Percentiles rank a stretch among this genome's conserved stretches.
These are phyloP conservation scores for Aromia moschata DNA, from an alignment of 2,888 invertebrate species.

Conservation along the genomic window DNA sequence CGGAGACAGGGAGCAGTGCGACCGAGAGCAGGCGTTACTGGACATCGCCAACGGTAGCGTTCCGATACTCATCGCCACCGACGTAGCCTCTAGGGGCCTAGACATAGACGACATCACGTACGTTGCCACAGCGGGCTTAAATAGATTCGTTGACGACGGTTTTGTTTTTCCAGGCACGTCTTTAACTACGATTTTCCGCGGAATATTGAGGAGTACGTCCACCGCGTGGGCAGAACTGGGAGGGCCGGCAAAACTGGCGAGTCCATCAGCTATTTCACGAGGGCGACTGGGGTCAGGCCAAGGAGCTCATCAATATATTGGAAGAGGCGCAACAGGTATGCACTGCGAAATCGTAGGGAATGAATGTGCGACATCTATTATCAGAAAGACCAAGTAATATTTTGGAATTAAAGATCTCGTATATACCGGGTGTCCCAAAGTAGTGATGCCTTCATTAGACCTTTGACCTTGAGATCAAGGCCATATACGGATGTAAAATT, in stretches of 20 bases:
- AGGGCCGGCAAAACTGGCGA: conserved; percentile 88
- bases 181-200: conserved; percentile 93
- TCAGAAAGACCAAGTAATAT: too few species aligned
- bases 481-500: too few species aligned
- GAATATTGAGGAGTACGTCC: conserved; percentile 96
- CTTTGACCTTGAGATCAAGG: too few species aligned
- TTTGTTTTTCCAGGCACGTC: conserved; percentile 70
- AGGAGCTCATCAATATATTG: conserved; percentile 83
- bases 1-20: conserved; percentile 82
- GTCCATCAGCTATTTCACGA: conserved; percentile 83
- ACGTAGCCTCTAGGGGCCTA: conserved; percentile 93
- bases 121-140: too few species aligned
- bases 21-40: conserved; percentile 82
- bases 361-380: too few species aligned
- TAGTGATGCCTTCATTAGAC: too few species aligned
- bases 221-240: conserved; percentile 95
- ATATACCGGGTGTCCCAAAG: too few species aligned
- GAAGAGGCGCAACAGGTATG: conserved; percentile 81
- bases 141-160: too few species aligned
- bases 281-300: conserved; percentile 85
- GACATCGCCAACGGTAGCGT: conserved; percentile 84
- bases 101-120: conserved; percentile 89
- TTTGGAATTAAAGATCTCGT: too few species aligned
- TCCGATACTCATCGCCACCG: conserved; percentile 89
- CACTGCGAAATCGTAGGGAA: too few species aligned